Percentiles rank a stretch among this genome's conserved stretches.
phyloP scores from a whole-genome alignment of 2,888 invertebrate species.

The Pristionchus exspectatus region DNA sequence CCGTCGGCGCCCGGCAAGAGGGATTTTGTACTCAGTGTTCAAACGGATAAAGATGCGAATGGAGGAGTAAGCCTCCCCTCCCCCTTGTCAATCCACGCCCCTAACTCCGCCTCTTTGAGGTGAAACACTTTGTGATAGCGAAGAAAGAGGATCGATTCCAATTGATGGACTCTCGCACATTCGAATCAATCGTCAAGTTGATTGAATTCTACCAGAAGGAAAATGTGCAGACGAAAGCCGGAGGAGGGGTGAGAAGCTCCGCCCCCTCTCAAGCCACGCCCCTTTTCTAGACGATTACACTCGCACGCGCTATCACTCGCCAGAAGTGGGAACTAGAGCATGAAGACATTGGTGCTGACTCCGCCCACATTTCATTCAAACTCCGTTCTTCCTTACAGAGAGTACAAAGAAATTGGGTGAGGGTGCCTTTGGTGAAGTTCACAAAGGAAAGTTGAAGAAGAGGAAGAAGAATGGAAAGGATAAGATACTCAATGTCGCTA shows the following conservation, averaged over 20 bases:
- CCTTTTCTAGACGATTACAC: not conserved
- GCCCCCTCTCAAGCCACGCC: not conserved
- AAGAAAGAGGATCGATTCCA: conserved; percentile 40
- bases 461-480: conserved; percentile 45
- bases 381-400: not conserved
- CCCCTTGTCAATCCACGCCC: not conserved
- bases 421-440: conserved; percentile 52
- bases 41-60: conserved; percentile 25
- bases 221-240: not conserved
- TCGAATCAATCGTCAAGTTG: conserved; percentile 48
- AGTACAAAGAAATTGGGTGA: conserved; percentile 53
- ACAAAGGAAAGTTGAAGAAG: conserved; percentile 56
- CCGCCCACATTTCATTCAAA: not conserved
- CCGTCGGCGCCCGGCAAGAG: conserved; percentile 28
- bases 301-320: not conserved
- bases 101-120: not conserved
- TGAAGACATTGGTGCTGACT: conserved; percentile 29
- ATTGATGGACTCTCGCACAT: conserved; percentile 27
- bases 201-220: conserved; percentile 51
- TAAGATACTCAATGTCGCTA: conserved; percentile 58
- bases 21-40: conserved; percentile 21
- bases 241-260: conserved; percentile 1
- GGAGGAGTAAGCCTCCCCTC: not conserved
- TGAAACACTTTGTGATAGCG: conserved; percentile 51
- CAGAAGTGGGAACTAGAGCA: conserved; percentile 53